Base-by-base conservation (phyloP, 2,113 vertebrate species). In the Tachysurus fulvidraco region DNA sequence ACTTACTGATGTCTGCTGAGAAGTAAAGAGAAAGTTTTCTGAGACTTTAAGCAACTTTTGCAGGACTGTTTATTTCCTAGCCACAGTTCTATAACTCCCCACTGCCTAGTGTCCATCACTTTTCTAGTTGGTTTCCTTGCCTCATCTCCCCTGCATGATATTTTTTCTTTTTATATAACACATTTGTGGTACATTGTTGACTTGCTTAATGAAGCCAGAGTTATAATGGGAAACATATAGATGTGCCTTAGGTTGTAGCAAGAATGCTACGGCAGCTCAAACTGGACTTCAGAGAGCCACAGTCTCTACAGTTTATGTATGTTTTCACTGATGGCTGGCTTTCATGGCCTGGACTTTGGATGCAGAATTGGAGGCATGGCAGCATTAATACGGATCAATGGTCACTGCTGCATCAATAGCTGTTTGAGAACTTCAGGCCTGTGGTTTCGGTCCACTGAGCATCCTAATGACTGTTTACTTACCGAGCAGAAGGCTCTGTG, bases 391-490 rank as follows among this genome's bases (percentile, higher is more conserved):
- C 69, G 28, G 55, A 82, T 76, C 80, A 83, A 67, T 64, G 79
- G 44, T 76, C 67, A 64, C 28, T 50, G 80, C 74, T 36, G 69
- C 85, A 87, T 60, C 65, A 60, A 41, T 81, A 78, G 46, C 76
- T 54, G 28, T 28, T 65, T 21, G 54, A 60, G 69, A 46, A 69
- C 46, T n/a, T 16, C 2, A 44, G 54, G n/a, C 65, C 54, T 59
- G 46, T 69, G n/a, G 65, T 12, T 64, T 83, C 28, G 44, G 55
- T 76, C 28, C 69, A 73, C 79, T 76, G 57, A 83, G 57, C 67
- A 52, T 82, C 67, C 85, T 86, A 86, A 86, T 86, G 41, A 86
- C 55, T 81, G 65, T 87, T 87, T 83, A 82, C 79, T 73, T 82
- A 83, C 85, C 41, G 67, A 73, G n/a, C 57, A 83, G 28, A 54